Base-by-base conservation (phyloP, 92 coral and sea anemone genomes). In the Porites divaricata region DNA sequence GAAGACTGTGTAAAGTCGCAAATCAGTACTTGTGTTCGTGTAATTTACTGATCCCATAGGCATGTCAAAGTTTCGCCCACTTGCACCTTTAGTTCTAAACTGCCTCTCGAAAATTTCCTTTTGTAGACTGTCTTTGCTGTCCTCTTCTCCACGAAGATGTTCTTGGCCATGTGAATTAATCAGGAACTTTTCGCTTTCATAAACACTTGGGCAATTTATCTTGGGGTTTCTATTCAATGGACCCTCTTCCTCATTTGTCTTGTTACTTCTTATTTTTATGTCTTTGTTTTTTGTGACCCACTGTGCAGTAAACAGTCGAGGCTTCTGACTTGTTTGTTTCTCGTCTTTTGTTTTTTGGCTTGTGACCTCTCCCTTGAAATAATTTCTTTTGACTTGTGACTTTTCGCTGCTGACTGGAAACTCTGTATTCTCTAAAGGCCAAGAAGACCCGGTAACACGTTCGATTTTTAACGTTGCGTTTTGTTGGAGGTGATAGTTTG, bases 211-310 rank as follows among this genome's bases (percentile, higher is more conserved):
- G 13, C 50, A 17, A 50, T 24, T 21, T 16, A 45, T 49, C n/a
- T 22, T 23, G 28, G 74, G 19, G 28, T 28, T 52, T 67, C 45
- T 9, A 17, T 23, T 63, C 52, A 56, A 11, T 25, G 17, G 21
- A 53, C 10, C 52, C 9, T 53, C 61, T 21, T 45, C 58, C 49
- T 16, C 48, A 1, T 53, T 69, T 17, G 4, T 62, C 23, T 35
- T 63, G 25, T 67, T 28, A 54, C 50, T 54, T 15, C 48, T 19
- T 1, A 9, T 45, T 53, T 79, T 79, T 14, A n/a, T 14, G n/a
- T 35, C 28, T 12, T 8, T 61, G 26, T 81, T 28, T 61, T 59
- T 35, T 61, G 11, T 81, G 16, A 71, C 45, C 78, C 85, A 56
- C 68, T 57, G 58, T 49, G 19, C 57, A 57, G 24, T 53, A 8